phyloP scores from a whole-genome alignment of 2,888 invertebrate genomes.

The Sipunculus nudus region DNA sequence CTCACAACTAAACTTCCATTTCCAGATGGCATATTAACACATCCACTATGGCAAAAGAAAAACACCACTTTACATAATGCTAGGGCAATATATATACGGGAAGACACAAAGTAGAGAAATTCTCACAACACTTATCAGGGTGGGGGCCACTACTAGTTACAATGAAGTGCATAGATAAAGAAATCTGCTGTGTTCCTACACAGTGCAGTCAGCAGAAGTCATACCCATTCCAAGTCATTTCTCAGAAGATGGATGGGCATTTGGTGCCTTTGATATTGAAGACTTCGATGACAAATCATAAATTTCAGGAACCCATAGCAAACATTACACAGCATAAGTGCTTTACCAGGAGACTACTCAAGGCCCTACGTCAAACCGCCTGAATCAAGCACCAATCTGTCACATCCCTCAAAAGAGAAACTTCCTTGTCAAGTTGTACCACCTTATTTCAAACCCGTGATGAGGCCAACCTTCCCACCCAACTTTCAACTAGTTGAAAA shows the following conservation, averaged over 20 bases:
- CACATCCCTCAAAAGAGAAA: not conserved
- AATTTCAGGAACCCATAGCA: slow-evolving; percentile 2
- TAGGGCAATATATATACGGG: no score
- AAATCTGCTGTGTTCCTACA: no score
- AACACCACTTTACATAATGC: no score
- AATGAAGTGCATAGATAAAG: no score
- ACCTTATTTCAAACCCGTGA: not conserved
- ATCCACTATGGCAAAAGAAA: no score
- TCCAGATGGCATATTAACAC: no score
- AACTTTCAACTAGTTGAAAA: not conserved
- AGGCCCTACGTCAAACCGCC: not conserved
- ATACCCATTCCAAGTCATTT: not conserved
- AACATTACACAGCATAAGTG: not conserved
- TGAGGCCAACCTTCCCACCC: not conserved
- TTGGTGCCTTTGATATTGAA: not conserved
- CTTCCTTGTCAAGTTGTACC: slow-evolving; percentile 7
- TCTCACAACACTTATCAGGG: no score
- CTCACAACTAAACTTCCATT: no score
- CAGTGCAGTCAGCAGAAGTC: not conserved
- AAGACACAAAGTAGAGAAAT: no score
- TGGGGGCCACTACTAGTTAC: no score
- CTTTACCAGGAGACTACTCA: slow-evolving; percentile 3
- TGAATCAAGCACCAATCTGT: not conserved
- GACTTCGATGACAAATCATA: not conserved
- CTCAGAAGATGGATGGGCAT: not conserved